phyloP scores from a whole-genome alignment of 2,888 invertebrate species.

The Physocephala rufipes region DNA sequence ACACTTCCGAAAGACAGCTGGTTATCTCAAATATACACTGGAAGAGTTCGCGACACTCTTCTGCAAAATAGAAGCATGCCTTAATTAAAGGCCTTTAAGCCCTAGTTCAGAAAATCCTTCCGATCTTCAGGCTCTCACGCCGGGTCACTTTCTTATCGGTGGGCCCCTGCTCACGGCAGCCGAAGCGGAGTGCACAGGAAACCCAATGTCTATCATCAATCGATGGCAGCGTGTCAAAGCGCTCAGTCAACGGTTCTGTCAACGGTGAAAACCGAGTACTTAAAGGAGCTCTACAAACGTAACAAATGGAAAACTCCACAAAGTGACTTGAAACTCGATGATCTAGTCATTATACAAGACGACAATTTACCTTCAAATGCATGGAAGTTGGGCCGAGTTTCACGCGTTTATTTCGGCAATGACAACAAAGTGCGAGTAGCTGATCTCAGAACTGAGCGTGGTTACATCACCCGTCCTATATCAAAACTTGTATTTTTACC shows the following conservation, averaged over 20 bases:
- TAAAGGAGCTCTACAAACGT: slow-evolving; percentile 39
- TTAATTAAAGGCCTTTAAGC: slow-evolving; percentile 33
- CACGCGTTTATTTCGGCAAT: slow-evolving; percentile 27
- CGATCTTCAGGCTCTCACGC: slow-evolving; percentile 30
- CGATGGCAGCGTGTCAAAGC: no score
- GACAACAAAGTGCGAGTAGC: slow-evolving; percentile 13
- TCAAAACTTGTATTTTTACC: neutral
- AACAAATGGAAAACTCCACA: slow-evolving; percentile 39
- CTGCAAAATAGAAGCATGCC: slow-evolving; percentile 27
- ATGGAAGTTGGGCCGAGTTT: slow-evolving; percentile 34
- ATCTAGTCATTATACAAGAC: slow-evolving; percentile 32
- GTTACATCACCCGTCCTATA: neutral
- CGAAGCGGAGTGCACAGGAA: slow-evolving; percentile 14
- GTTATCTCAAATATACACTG: slow-evolving; percentile 14
- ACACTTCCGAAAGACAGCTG: slow-evolving; percentile 26
- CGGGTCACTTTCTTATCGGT: slow-evolving; percentile 29
- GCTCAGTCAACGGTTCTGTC: no score
- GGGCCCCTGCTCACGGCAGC: slow-evolving; percentile 15
- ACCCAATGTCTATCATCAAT: no score
- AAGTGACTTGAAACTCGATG: slow-evolving; percentile 24
- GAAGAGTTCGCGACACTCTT: slow-evolving; percentile 36
- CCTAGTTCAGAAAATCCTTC: slow-evolving; percentile 31
- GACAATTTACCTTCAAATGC: slow-evolving; percentile 29
- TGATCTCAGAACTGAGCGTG: neutral
- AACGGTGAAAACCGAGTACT: slow-evolving; percentile 28